These are phyloP conservation scores for Corythornis madagascariensis DNA, from an alignment of 2,113 vertebrate genomes.

Conservation along the genomic window DNA sequence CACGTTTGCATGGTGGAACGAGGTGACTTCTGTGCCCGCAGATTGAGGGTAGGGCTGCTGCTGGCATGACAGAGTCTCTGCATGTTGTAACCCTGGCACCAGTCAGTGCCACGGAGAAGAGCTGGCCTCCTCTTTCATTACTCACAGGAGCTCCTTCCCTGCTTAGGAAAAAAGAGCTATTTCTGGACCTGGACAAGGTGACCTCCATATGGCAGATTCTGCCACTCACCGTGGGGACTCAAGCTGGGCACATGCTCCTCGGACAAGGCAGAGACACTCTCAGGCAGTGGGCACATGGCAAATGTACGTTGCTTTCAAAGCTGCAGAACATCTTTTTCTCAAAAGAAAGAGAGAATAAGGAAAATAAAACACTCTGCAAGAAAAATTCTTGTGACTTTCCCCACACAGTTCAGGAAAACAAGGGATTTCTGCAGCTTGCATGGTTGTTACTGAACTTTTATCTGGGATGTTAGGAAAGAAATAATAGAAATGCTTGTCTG, in stretches of 20 bases:
- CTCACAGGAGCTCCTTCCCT: conserved; percentile 37
- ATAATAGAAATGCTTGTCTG: not conserved
- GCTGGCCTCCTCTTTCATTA: conserved; percentile 39
- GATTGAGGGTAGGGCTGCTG: conserved; percentile 42
- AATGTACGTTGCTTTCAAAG: not conserved
- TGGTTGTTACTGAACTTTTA: not conserved
- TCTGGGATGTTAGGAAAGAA: not conserved
- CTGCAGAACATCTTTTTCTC: not conserved
- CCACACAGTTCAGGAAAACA: not conserved
- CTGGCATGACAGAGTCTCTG: conserved; percentile 37
- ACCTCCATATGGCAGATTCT: conserved; percentile 68
- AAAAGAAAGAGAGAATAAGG: not conserved
- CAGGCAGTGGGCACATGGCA: not conserved
- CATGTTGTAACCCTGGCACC: conserved; percentile 52
- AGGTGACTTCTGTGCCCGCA: conserved; percentile 51
- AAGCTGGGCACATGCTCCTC: conserved; percentile 25
- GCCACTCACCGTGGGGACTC: conserved; percentile 50
- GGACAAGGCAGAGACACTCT: not conserved
- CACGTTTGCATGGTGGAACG: not conserved
- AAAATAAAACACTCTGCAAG: not conserved
- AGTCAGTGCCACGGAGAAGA: conserved; percentile 36
- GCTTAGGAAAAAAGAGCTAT: conserved; percentile 59
- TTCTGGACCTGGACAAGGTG: conserved; percentile 67
- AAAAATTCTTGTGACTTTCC: not conserved
- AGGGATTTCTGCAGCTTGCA: not conserved